A percentile compares a stretch with the other conserved stretches of the same genome.
Evolutionary conservation across 2,113 vertebrate species (phyloP).

Genomic region (Okapia johnstoni): DNA sequence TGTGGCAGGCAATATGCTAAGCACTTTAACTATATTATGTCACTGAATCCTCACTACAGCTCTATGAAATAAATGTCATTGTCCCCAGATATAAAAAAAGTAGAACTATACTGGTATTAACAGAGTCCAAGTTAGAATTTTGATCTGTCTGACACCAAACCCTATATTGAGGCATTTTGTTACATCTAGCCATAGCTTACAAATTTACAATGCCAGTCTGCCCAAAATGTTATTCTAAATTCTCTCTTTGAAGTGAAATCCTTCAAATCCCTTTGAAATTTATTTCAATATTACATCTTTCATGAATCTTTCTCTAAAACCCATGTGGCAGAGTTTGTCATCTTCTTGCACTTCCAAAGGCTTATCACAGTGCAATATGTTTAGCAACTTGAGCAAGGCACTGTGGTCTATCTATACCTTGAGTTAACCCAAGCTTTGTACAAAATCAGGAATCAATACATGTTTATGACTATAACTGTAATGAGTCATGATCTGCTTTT

Average conservation of each 20-base stretch:
- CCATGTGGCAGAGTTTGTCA: not conserved
- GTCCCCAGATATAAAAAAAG: not conserved
- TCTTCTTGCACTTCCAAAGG: not conserved
- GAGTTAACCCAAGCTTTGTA: not conserved
- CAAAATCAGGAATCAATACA: not conserved
- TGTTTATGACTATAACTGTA: not conserved
- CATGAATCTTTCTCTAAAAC: not conserved
- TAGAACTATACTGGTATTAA: not conserved
- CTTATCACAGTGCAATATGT: not conserved
- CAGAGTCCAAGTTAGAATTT: not conserved
- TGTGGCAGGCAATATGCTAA: not conserved
- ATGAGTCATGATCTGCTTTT: not conserved
- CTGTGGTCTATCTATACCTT: not conserved
- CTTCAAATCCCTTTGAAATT: not conserved
- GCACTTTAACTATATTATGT: not conserved
- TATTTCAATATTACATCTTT: not conserved
- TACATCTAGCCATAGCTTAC: not conserved
- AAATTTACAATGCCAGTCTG: not conserved
- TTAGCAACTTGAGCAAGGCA: not conserved
- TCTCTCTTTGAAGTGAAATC: not conserved
- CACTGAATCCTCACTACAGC: not conserved
- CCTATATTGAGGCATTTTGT: not conserved
- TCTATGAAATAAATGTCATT: not conserved
- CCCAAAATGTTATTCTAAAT: not conserved
- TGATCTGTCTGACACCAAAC: not conserved